These are phyloP conservation scores for Odontocolon sp. DNA, from an alignment of 2,888 invertebrate genomes.

Conservation along the genomic window DNA sequence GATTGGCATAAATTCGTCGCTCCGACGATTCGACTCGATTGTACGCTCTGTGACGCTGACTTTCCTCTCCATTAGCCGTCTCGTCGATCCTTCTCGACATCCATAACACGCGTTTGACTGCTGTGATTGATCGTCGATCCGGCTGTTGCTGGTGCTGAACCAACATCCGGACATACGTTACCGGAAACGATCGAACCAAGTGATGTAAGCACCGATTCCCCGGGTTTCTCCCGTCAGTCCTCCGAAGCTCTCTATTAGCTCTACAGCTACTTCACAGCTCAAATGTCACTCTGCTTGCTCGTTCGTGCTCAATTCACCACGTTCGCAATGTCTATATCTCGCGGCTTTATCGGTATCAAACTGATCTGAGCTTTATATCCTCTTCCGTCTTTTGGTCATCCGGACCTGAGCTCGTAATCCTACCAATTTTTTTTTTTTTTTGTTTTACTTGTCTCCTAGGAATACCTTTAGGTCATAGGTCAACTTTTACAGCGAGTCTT, in stretches of 20 bases:
- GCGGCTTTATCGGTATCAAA: neutral
- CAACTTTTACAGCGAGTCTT: too few species aligned
- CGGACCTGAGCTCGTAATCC: too few species aligned
- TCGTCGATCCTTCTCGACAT: constrained; percentile 41
- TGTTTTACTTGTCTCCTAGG: neutral
- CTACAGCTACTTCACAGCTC: constrained; percentile 27
- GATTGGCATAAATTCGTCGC: neutral
- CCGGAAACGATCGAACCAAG: constrained; percentile 50
- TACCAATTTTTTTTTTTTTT: neutral
- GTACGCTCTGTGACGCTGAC: constrained; percentile 11
- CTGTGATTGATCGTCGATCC: constrained; percentile 46
- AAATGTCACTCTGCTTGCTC: constrained; percentile 2
- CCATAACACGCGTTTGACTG: constrained; percentile 12
- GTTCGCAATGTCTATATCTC: neutral
- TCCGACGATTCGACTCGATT: constrained; percentile 17
- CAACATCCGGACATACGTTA: constrained; percentile 47
- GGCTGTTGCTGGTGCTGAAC: constrained; percentile 21
- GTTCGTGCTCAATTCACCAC: constrained; percentile 7
- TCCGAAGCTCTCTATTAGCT: constrained; percentile 10
- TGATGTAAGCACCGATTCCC: constrained; percentile 23
- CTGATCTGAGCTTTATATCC: neutral
- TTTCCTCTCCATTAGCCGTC: constrained; percentile 32
- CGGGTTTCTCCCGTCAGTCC: constrained; percentile 7
- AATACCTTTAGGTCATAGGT: too few species aligned
- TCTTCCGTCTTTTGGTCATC: neutral